phyloP scores from a whole-genome alignment of 2,888 invertebrate species.

The Dromius quadrimaculatus region DNA sequence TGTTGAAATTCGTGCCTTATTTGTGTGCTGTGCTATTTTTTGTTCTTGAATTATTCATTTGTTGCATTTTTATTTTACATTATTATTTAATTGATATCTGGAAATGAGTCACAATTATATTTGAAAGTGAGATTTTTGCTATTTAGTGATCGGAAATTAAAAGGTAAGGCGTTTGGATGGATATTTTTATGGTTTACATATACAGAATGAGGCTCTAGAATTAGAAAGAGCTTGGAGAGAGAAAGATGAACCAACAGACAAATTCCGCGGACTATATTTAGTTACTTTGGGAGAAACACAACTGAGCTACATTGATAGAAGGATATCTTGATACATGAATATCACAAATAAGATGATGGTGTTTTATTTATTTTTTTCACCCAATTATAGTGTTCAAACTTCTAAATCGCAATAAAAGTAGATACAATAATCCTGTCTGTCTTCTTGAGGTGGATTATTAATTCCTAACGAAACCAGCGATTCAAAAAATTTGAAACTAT shows the following conservation, averaged over 20 bases:
- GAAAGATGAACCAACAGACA: background rate
- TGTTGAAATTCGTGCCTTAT: conserved; percentile 27
- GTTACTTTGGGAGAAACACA: background rate
- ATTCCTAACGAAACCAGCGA: too few relatives aligned
- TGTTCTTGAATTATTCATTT: conserved; percentile 29
- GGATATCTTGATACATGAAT: background rate
- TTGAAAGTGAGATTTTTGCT: too few relatives aligned
- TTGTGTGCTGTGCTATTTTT: conserved; percentile 21
- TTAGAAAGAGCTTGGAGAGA: background rate
- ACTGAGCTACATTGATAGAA: background rate
- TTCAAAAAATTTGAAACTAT: too few relatives aligned
- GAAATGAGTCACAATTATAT: too few relatives aligned
- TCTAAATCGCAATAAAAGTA: too few relatives aligned
- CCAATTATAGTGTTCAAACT: too few relatives aligned
- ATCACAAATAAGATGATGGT: background rate
- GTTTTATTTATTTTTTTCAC: background rate
- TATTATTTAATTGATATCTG: conserved; percentile 3
- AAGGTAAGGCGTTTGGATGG: background rate
- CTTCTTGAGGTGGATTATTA: too few relatives aligned
- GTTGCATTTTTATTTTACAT: conserved; percentile 15
- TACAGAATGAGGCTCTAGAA: background rate
- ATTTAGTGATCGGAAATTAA: background rate
- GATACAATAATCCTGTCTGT: too few relatives aligned
- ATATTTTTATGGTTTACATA: background rate
- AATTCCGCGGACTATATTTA: conserved; percentile 24